Percentiles rank a stretch among this genome's conserved stretches.
These are phyloP conservation scores for Acromyrmex charruanus DNA, from an alignment of 1,140 invertebrate genomes.

Conservation along the genomic window DNA sequence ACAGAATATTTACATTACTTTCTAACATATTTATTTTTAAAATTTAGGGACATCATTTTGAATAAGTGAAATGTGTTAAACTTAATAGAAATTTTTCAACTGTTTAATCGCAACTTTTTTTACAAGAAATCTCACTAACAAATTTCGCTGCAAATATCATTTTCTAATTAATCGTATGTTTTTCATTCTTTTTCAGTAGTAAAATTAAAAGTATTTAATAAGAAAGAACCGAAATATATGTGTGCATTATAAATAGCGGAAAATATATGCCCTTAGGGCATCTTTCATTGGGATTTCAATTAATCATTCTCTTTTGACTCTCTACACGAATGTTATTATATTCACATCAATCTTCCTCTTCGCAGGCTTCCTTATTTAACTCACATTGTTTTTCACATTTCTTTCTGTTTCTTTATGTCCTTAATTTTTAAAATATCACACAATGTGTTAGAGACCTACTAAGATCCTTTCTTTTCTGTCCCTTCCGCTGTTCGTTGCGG, in stretches of 20 bases:
- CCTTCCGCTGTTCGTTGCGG: constrained; percentile 39
- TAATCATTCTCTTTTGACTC: constrained; percentile 47
- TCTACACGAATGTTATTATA: constrained; percentile 34
- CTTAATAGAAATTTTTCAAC: too few relatives aligned
- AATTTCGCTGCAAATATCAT: neutral
- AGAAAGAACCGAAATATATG: neutral
- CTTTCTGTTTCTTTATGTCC: constrained; percentile 56
- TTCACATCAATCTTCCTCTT: constrained; percentile 57
- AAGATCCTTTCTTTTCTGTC: constrained; percentile 78
- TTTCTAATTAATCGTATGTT: neutral
- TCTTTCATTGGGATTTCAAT: constrained; percentile 38
- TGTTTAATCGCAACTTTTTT: neutral
- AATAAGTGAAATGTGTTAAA: too few relatives aligned
- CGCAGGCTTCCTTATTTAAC: constrained; percentile 42
- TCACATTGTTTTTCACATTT: constrained; percentile 30
- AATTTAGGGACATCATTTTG: too few relatives aligned
- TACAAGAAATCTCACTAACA: neutral
- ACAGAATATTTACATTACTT: too few relatives aligned
- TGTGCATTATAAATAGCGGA: constrained; percentile 31
- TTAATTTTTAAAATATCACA: constrained; percentile 70
- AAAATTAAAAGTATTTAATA: constrained; percentile 16
- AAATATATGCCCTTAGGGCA: constrained; percentile 18
- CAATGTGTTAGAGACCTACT: constrained; percentile 72
- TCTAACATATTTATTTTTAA: too few relatives aligned
- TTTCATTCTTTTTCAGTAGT: neutral